Evolutionary conservation across 2,888 invertebrate species (phyloP), one percentile per base, ranked within the genome.

Genomic region (Dryomyza anilis): DNA sequence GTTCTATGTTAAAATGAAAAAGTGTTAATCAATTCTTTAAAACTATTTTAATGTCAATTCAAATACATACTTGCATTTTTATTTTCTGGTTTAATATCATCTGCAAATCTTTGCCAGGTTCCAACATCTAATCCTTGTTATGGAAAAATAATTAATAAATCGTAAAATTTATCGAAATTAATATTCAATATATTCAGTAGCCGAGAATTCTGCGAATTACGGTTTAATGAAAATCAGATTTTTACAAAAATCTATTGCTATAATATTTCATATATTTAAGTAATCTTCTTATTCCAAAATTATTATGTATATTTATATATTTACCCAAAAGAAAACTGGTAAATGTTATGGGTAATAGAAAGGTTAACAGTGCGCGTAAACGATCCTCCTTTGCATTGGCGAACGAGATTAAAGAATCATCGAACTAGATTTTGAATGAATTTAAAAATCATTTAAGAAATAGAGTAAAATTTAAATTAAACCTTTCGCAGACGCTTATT

Each of bases 21-120:
- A n/a, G n/a, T n/a, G n/a, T n/a, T n/a, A n/a, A n/a, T n/a, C n/a
- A n/a, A n/a, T n/a, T n/a, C n/a, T n/a, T n/a, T n/a, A n/a, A n/a
- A n/a, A n/a, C n/a, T n/a, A n/a, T n/a, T n/a, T n/a, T n/a, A n/a
- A n/a, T n/a, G n/a, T n/a, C n/a, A n/a, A n/a, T n/a, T n/a, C n/a
- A n/a, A n/a, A n/a, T n/a, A n/a, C n/a, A n/a, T n/a, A 81, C 81
- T 81, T 30, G 76, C 75, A 46, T 79, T 68, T 36, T 74, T 71
- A 10, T 71, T 43, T 0, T 69, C 71, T 3, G 70, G 67, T 33
- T 74, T 74, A 73, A 78, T 76, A 5, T 72, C 69, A 16, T 69
- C 71, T 1, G 81, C 82, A 66, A 78, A 72, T 30, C 76, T 69
- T 63, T 77, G 64, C 82, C 83, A 83, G 2, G 81, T 78, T 67